Conservation (phyloP, 1,140 invertebrate species). For the Pinna nobilis region DNA sequence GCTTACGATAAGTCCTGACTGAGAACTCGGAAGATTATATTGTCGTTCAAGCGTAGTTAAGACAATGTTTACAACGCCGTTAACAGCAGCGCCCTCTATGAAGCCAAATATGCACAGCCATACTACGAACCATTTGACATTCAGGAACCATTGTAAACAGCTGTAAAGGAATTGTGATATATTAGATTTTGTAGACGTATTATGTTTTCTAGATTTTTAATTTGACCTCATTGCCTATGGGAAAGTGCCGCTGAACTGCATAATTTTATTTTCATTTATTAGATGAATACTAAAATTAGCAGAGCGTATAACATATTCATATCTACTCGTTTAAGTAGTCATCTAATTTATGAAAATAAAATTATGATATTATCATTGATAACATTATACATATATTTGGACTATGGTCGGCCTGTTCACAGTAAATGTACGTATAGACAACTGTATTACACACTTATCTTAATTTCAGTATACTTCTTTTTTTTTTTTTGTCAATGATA, state of each 20-base stretch:
- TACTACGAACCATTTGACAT: conserved; percentile 44
- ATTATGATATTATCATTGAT: too few relatives aligned
- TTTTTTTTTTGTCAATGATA: too few relatives aligned
- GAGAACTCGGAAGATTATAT: conserved; percentile 53
- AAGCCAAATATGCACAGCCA: conserved; percentile 44
- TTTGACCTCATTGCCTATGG: neutral
- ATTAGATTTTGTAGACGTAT: neutral
- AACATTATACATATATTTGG: too few relatives aligned
- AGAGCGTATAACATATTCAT: too few relatives aligned
- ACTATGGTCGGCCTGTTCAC: too few relatives aligned
- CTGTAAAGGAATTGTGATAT: conserved; percentile 1
- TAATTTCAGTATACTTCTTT: too few relatives aligned
- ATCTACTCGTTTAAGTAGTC: too few relatives aligned
- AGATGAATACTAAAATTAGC: too few relatives aligned
- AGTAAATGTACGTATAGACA: too few relatives aligned
- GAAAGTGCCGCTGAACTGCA: neutral
- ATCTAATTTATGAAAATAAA: too few relatives aligned
- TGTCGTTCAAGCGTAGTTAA: conserved; percentile 57
- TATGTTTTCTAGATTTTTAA: neutral
- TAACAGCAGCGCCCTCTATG: conserved; percentile 85
- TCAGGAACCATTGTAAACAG: conserved; percentile 1
- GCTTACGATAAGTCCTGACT: conserved; percentile 57
- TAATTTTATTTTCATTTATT: too few relatives aligned
- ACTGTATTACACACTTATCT: too few relatives aligned
- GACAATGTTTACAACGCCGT: conserved; percentile 86